Evolutionary conservation across 2,113 vertebrate species (phyloP).

Genomic region (Percina caprodes): DNA sequence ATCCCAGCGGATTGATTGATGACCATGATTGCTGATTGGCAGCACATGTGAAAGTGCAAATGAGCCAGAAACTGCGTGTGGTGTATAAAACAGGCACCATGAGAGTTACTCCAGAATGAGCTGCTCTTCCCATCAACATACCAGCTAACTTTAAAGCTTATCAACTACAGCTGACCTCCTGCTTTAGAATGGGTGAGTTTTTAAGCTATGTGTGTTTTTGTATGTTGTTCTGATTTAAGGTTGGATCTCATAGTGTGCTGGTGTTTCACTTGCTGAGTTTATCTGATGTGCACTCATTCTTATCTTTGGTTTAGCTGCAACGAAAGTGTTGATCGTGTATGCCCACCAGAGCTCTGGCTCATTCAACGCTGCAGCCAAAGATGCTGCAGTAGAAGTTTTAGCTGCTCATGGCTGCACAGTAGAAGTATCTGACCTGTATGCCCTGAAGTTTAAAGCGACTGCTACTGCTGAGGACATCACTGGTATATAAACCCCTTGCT

Average conservation of each 20-base stretch:
- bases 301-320: constrained; percentile 32
- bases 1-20: constrained; percentile 46
- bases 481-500: constrained; percentile 58
- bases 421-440: constrained; percentile 85
- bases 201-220: background rate
- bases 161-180: background rate
- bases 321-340: constrained; percentile 82
- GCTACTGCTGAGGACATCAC: constrained; percentile 82
- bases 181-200: constrained; percentile 55
- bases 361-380: constrained; percentile 88
- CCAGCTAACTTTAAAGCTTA: background rate
- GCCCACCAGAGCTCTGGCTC: constrained; percentile 85
- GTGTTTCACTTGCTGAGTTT: background rate
- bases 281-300: background rate
- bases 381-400: constrained; percentile 78
- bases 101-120: fast-evolving
- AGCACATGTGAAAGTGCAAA: constrained; percentile 45
- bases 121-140: too few relatives aligned
- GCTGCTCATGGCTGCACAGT: constrained; percentile 80
- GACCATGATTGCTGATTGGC: constrained; percentile 56
- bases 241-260: background rate
- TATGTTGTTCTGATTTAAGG: background rate
- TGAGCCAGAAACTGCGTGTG: background rate
- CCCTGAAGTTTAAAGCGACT: constrained; percentile 85
- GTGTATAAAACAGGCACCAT: constrained; percentile 41